Evolutionary conservation across 2,888 invertebrate species (phyloP), one percentile per base, ranked within the genome.

Genomic region (Pseudococcus jackbeardsleyi): DNA sequence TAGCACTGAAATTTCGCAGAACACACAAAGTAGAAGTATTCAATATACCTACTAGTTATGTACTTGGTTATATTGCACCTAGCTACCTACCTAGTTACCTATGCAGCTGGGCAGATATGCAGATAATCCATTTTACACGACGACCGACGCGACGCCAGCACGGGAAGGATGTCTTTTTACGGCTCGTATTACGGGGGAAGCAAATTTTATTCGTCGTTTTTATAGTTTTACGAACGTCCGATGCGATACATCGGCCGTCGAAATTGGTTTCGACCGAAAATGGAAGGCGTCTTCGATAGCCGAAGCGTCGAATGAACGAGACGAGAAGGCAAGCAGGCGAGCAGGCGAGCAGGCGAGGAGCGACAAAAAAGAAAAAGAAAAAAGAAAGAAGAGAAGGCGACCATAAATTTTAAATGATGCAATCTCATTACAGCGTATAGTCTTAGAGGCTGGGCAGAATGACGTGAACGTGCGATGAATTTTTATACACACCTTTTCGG

Each of bases 391-490:
- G 12, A 72, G 19, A 72, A 42, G 42, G 72, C 6, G 9, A n/a
- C 77, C 77, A 77, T 77, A 77, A 77, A 77, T 77, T 77, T 77
- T 77, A 77, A 77, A 77, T 77, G 77, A 77, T 77, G 26, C 77
- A 77, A 77, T 77, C 77, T 77, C 77, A 77, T 77, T 77, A 77
- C 77, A 17, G 33, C n/a, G 33, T 39, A 39, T 77, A 42, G 39
- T 42, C 77, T n/a, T 77, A 22, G 42, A 54, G n/a, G 42, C 39
- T n/a, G 42, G 77, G 77, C n/a, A 77, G 17, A 26, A 68, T 42
- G 77, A 33, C n/a, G 42, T n/a, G n/a, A 42, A 77, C 77, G 77
- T 42, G 77, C 39, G 33, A 39, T 42, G 77, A 33, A 77, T 77
- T 77, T 42, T 77, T 77, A 77, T 54, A 54, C 68, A 54, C 68